phyloP scores from a whole-genome alignment of 1,140 invertebrate species.

The Cephus cinctus region DNA sequence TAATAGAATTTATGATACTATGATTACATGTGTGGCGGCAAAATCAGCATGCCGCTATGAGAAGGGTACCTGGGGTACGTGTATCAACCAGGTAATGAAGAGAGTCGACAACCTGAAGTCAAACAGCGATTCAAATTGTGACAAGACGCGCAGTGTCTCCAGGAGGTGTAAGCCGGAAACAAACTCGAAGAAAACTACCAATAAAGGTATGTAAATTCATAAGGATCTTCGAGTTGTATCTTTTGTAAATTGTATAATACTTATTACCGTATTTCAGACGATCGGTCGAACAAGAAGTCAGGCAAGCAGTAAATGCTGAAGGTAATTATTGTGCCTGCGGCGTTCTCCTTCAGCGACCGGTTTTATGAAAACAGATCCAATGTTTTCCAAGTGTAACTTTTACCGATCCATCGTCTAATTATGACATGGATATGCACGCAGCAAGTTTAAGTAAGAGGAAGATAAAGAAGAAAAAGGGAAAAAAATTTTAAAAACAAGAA shows the following conservation, averaged over 20 bases:
- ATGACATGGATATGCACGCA: no score
- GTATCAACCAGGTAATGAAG: slow-evolving; percentile 67
- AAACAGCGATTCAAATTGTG: slow-evolving; percentile 73
- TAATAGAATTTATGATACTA: slow-evolving; percentile 26
- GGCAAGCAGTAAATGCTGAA: slow-evolving; percentile 26
- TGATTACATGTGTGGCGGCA: slow-evolving; percentile 35
- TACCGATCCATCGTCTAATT: slow-evolving; percentile 15
- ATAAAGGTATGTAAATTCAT: slow-evolving; percentile 19
- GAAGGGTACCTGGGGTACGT: slow-evolving; percentile 73
- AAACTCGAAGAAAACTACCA: slow-evolving; percentile 61
- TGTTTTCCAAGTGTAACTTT: slow-evolving; percentile 18
- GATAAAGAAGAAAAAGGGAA: no score
- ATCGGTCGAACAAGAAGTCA: slow-evolving; percentile 42
- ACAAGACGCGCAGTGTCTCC: slow-evolving; percentile 67
- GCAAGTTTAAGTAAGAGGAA: no score
- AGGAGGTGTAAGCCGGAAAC: slow-evolving; percentile 73
- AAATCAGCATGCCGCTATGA: slow-evolving; percentile 72
- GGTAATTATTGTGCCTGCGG: slow-evolving; percentile 15
- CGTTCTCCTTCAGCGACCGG: slow-evolving; percentile 22
- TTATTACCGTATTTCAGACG: slow-evolving; percentile 28
- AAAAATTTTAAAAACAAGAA: no score
- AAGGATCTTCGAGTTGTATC: neutral
- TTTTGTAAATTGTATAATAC: slow-evolving; percentile 12
- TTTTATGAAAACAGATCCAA: slow-evolving; percentile 32
- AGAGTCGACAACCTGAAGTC: slow-evolving; percentile 71